Evolutionary conservation across 2,113 vertebrate species (phyloP).

Genomic region (Symphodus melops): DNA sequence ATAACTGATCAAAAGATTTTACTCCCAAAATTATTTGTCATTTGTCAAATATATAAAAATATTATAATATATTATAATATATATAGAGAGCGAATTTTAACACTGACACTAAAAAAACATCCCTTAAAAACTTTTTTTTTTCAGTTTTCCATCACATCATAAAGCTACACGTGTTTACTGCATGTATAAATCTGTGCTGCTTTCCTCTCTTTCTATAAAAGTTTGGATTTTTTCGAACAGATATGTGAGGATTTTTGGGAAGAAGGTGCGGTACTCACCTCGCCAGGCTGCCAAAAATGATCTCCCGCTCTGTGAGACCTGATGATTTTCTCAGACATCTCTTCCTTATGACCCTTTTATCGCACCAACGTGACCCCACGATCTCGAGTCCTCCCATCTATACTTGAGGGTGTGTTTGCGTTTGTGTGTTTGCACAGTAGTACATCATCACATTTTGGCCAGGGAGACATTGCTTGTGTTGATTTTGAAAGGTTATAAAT

Average conservation of each 20-base stretch:
- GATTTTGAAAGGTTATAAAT: slow-evolving; percentile 6
- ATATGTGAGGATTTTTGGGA: background rate
- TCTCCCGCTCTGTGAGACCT: background rate
- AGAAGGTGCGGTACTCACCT: slow-evolving; percentile 42
- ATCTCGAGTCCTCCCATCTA: slow-evolving; percentile 35
- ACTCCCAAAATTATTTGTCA: background rate
- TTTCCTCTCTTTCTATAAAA: too few species aligned
- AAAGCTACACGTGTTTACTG: too few species aligned
- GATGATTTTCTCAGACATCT: background rate
- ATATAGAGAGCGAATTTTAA: too few species aligned
- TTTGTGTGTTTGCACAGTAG: background rate
- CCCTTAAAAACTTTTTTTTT: too few species aligned
- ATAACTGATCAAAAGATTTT: background rate
- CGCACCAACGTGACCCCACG: background rate
- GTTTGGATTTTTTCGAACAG: background rate
- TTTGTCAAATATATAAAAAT: too few species aligned
- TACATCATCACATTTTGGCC: background rate
- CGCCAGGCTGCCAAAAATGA: slow-evolving; percentile 7
- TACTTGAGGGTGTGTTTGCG: background rate
- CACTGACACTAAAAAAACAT: too few species aligned
- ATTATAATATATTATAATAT: too few species aligned
- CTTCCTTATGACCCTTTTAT: slow-evolving; percentile 45
- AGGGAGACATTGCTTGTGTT: background rate
- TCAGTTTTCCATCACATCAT: too few species aligned
- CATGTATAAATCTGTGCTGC: too few species aligned